Base-by-base conservation (phyloP, 2,888 invertebrate genomes). In the Rugalucina vietnamica region DNA sequence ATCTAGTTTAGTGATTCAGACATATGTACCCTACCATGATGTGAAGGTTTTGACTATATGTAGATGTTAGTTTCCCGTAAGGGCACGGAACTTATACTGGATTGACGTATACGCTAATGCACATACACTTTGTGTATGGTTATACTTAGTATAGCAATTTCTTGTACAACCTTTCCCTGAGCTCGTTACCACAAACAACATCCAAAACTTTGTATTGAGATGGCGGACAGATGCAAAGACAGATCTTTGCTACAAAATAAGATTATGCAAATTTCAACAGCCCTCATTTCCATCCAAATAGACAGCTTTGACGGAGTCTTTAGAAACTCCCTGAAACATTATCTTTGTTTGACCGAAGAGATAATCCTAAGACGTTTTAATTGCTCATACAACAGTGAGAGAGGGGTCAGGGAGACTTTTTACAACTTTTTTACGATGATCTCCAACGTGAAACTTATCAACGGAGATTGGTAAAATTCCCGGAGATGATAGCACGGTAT, bases 341-440 rank as follows among this genome's bases (percentile, higher is more conserved):
- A 84, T 84, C 84, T 84, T 82, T 84, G 84, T 85, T 84, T 81
- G 84, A 83, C 84, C 87, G 74, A 50, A 70, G 81, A 70, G 83
- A 83, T 85, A 87, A 57, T 73, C 73, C 79, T 65, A 74, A 80
- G 87, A 87, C 87, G 72, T 84, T 87, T 87, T 87, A 82, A 87
- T 87, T 84, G 84, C 87, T 79, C 65, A 79, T 81, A 79, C 82
- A 87, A 87, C 82, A 84, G 82, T 71, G 79, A 83, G 54, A 75
- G 43, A 78, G 75, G 82, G 87, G 84, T 84, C 84, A 82, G 75
- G 70, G 79, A 65, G 43, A 76, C 78, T 76, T 69, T 87, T 87
- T 87, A 87, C 70, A 69, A 50, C 73, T 76, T 27, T 84, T 87
- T 87, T 85, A 87, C 79, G 80, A 82, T 75, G 73, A 54, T 60